Evolutionary conservation across 2,797 vertebrate genomes (phyloP).

Genomic region (Odontamblyopus lacepedii): DNA sequence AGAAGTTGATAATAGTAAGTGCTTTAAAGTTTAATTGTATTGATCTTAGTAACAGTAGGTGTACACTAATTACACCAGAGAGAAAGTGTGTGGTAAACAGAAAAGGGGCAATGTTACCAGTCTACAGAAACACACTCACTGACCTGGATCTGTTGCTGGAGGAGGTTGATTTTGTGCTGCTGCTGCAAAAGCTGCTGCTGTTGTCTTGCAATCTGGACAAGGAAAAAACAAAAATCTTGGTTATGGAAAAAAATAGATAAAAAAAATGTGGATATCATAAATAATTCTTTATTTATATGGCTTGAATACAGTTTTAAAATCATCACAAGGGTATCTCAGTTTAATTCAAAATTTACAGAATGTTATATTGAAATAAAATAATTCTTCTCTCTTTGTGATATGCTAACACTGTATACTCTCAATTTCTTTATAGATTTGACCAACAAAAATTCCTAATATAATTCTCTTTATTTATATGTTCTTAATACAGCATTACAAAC

Average conservation of each 20-base stretch:
- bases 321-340: neutral
- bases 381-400: neutral
- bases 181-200: slow-evolving; percentile 99
- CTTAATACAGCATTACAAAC: neutral
- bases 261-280: neutral
- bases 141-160: slow-evolving; percentile 99
- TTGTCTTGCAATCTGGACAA: slow-evolving; percentile 95
- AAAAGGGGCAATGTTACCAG: slow-evolving; percentile 22
- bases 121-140: slow-evolving; percentile 74
- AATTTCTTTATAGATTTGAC: neutral
- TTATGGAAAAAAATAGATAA: slow-evolving; percentile 7
- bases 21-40: slow-evolving; percentile 55
- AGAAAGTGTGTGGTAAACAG: slow-evolving; percentile 37
- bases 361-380: neutral
- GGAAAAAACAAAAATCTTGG: slow-evolving; percentile 56
- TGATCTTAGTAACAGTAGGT: slow-evolving; percentile 36
- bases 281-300: neutral
- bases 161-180: slow-evolving; percentile 99
- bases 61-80: slow-evolving; percentile 39
- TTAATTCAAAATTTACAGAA: neutral
- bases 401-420: neutral
- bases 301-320: neutral
- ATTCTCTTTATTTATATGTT: neutral
- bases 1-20: slow-evolving; percentile 37
- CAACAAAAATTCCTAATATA: neutral